phyloP scores from a whole-genome alignment of 2,797 vertebrate species.

The Tadarida brasiliensis region DNA sequence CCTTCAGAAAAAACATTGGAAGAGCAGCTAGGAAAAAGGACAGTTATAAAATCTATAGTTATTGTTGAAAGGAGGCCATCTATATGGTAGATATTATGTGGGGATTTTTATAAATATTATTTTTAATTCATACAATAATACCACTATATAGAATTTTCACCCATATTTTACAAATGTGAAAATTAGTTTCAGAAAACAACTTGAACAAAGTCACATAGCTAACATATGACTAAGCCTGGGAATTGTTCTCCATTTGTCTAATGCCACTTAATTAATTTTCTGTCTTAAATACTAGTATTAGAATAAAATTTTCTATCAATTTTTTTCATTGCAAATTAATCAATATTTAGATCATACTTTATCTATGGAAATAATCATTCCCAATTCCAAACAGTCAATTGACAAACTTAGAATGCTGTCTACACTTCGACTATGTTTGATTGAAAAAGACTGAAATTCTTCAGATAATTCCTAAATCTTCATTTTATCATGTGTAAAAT shows the following conservation, averaged over 20 bases:
- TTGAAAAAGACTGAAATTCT: slow-evolving; percentile 11
- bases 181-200: slow-evolving; percentile 28
- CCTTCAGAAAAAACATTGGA: too few relatives aligned
- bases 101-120: neutral
- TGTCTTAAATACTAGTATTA: neutral
- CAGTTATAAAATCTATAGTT: neutral
- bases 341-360: neutral
- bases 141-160: neutral
- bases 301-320: neutral
- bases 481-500: slow-evolving; percentile 23
- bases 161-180: slow-evolving; percentile 34
- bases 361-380: neutral
- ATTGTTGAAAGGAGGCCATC: neutral
- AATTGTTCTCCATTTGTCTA: neutral
- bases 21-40: neutral
- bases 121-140: slow-evolving; percentile 45
- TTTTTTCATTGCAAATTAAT: neutral
- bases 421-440: neutral
- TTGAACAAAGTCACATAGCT: neutral
- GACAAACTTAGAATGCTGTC: neutral
- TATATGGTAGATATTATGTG: neutral
- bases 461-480: neutral
- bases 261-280: neutral
- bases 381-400: neutral
- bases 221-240: neutral